phyloP scores from a whole-genome alignment of 1,140 invertebrate genomes.

The Marisa cornuarietis region DNA sequence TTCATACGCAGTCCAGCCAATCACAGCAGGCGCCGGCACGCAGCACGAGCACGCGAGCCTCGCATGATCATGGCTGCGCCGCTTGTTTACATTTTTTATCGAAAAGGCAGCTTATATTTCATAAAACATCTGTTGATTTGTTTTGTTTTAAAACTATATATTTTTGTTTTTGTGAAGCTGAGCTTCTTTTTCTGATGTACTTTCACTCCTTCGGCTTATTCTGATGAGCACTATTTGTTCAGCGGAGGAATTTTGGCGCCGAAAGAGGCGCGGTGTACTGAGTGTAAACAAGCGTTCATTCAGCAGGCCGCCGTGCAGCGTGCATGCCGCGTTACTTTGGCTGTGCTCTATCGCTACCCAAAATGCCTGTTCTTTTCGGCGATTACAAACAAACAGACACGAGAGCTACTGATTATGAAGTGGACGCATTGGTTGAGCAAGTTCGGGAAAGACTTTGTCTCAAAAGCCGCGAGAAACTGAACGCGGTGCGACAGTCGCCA shows the following conservation, averaged over 20 bases:
- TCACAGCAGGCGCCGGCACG: slow-evolving; percentile 7
- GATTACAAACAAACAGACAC: slow-evolving; percentile 5
- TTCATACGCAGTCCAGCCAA: slow-evolving; percentile 21
- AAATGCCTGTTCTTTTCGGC: slow-evolving; percentile 22
- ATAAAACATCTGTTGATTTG: background rate
- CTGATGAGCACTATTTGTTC: slow-evolving; percentile 5
- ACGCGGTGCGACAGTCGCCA: slow-evolving; percentile 19
- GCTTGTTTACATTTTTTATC: slow-evolving; percentile 13
- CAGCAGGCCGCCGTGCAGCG: slow-evolving; percentile 1
- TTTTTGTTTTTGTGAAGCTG: background rate
- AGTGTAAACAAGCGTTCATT: slow-evolving; percentile 30
- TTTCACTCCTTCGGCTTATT: background rate
- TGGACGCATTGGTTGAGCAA: slow-evolving; percentile 31
- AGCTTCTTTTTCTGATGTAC: background rate
- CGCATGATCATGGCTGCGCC: slow-evolving; percentile 14
- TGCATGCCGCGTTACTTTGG: background rate
- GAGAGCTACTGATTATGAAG: slow-evolving; percentile 14
- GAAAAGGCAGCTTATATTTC: background rate
- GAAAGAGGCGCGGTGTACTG: background rate
- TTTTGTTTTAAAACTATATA: background rate
- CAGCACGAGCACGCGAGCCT: slow-evolving; percentile 13
- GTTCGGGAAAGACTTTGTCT: slow-evolving; percentile 35
- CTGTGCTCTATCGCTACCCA: background rate
- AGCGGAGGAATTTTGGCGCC: background rate
- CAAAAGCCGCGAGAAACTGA: slow-evolving; percentile 33